These are phyloP conservation scores for Sternarchorhynchus goeldii DNA, from an alignment of 2,797 vertebrate species.

Conservation along the genomic window DNA sequence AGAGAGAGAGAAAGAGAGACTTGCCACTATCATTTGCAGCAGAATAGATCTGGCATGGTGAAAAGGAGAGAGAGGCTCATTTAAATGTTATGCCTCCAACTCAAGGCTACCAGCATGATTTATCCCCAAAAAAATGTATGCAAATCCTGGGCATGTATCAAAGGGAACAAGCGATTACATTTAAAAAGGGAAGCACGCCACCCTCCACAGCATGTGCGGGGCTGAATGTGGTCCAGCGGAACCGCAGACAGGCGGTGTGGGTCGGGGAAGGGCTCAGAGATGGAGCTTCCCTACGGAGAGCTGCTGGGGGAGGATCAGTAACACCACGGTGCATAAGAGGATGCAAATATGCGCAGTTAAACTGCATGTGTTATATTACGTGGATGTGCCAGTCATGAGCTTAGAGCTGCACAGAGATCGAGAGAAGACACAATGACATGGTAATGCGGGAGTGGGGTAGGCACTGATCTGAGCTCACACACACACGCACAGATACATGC, in stretches of 20 bases:
- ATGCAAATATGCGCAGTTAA: constrained; percentile 45
- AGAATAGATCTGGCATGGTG: constrained; percentile 73
- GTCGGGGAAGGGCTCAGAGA: constrained; percentile 6
- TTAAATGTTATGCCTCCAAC: constrained; percentile 79
- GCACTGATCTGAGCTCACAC: constrained; percentile 7
- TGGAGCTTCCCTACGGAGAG: not conserved
- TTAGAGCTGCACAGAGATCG: constrained; percentile 7
- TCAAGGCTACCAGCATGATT: constrained; percentile 73
- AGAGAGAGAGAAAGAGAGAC: constrained; percentile 49
- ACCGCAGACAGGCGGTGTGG: constrained; percentile 38
- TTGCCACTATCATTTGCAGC: constrained; percentile 68
- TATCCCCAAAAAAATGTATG: constrained; percentile 78
- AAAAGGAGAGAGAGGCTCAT: constrained; percentile 71
- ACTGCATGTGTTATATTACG: constrained; percentile 39
- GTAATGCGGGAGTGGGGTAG: constrained; percentile 22
- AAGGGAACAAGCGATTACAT: constrained; percentile 78
- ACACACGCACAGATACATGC: not conserved
- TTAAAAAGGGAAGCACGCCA: constrained; percentile 69
- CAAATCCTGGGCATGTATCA: constrained; percentile 75
- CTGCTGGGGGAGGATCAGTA: constrained; percentile 13
- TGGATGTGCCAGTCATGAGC: constrained; percentile 28
- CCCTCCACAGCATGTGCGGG: constrained; percentile 53
- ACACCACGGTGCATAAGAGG: not conserved
- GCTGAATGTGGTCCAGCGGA: constrained; percentile 59
- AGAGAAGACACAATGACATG: constrained; percentile 26